Base-by-base conservation (phyloP, 2,113 vertebrate species). In the Microtus oregoni region DNA sequence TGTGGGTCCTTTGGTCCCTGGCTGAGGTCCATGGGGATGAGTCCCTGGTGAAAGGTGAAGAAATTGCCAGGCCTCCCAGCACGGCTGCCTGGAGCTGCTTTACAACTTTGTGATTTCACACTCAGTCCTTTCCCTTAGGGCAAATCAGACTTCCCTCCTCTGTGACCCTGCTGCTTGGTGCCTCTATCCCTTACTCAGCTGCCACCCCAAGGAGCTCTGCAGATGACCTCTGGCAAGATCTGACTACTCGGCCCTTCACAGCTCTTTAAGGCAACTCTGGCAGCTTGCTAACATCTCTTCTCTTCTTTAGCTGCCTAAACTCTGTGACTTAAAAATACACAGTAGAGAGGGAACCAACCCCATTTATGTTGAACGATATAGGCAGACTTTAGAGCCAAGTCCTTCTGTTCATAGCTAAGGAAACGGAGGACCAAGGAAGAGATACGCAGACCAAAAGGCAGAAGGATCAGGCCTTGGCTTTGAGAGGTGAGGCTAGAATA, bases 21-120 rank as follows among this genome's bases (percentile, higher is more conserved):
- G 20, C 70, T 8, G 47, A 38, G 73, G 58, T 79, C 72, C 0
- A 0, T 55, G 65, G 67, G 63, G 92, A 77, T 58, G 28, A 89
- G 82, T 63, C 35, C 35, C n/a, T 41, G 13, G 82, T 78, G 88
- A 85, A 94, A 77, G 81, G 94, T 89, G 75, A 44, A 78, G 73
- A 83, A 47, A 41, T 38, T 28, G 63, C 58, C 72, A 68, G 86
- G 89, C 72, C 50, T 77, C 30, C 4, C 13, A 94, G 92, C 87
- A 9, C 5, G 32, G 15, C 22, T 17, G n/a, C 81, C 22, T 26
- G 1, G 0, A 30, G 50, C 47, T 70, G 73, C 13, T 63, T 73
- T 67, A 81, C 88, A 94, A 44, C 93, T 86, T 75, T 75, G 63
- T 86, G 38, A 30, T 91, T 90, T 92, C 41, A 41, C 3, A 68